Base-by-base conservation (phyloP, 2,113 vertebrate genomes). In the Electrona antarctica region DNA sequence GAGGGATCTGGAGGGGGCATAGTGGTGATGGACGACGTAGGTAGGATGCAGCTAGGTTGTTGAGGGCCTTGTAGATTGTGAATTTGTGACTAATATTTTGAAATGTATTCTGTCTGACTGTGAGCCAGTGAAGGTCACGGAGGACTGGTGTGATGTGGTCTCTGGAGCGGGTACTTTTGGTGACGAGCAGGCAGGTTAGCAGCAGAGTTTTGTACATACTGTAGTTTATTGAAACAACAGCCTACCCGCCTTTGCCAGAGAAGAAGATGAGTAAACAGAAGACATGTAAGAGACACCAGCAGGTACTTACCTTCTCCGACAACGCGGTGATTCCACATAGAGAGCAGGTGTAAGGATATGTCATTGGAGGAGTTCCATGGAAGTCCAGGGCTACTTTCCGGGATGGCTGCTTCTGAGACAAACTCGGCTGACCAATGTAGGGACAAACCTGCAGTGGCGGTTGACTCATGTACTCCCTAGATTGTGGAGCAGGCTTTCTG, bases 321-420 rank as follows among this genome's bases (percentile, higher is more conserved):
- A 87, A 77, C 14, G 90, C 89, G 51, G 87, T 85, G 64, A 91
- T 84, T 10, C 88, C 80, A 71, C 92, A 93, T 65, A 93, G 89
- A 57, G 79, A 77, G 68, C 92, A 93, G 4, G 85, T 78, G 56
- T 92, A 83, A 2, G 92, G 92, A 84, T 71, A 92, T 10, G 28
- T 14, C 0, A 21, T 4, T 0, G 92, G 92, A 4, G 15, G 7
- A 15, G 46, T 80, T 49, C 92, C 90, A 3, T 87, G 83, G 80
- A 92, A 93, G 78, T 93, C 92, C 64, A 67, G 74, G 0, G 87
- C 88, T 62, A 90, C 78, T 60, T 70, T 84, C 54, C 47, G 70
- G 14, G 78, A 71, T 6, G 88, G 91, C 7, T 74, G 29, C 0
- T 41, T 69, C 33, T 15, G 5, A n/a, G 15, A 41, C 33, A 6